Conservation (phyloP, 2,797 vertebrate genomes). For the Gallirallus australis region DNA sequence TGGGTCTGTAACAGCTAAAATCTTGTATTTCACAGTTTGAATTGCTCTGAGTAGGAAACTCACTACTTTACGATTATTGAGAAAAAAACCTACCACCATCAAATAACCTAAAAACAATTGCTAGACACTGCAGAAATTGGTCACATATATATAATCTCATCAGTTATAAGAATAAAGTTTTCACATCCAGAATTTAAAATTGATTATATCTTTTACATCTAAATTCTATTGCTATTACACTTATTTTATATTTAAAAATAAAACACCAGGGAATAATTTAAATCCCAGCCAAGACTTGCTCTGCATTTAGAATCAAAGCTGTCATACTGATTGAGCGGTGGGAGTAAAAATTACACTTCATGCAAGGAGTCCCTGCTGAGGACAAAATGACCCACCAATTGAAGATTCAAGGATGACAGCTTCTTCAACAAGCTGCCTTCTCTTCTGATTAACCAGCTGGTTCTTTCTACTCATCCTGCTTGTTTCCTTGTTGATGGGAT, state of each 20-base stretch:
- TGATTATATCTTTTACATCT: neutral
- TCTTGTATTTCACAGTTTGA: neutral
- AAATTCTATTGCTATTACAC: neutral
- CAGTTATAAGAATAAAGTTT: constrained; percentile 19
- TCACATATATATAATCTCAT: neutral
- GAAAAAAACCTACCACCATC: neutral
- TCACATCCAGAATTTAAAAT: constrained; percentile 36
- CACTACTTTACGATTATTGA: neutral
- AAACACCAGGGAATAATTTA: constrained; percentile 42
- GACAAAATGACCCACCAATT: constrained; percentile 74
- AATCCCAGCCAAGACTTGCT: constrained; percentile 42
- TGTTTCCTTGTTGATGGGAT: constrained; percentile 62
- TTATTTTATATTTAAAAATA: constrained; percentile 13
- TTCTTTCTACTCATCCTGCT: constrained; percentile 20
- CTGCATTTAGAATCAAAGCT: constrained; percentile 54
- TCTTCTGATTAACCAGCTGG: constrained; percentile 64
- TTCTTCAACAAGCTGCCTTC: constrained; percentile 64
- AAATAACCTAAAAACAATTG: neutral
- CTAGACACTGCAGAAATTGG: neutral
- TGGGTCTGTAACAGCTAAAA: neutral
- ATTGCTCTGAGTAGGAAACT: neutral
- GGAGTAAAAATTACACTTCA: constrained; percentile 69
- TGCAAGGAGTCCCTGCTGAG: constrained; percentile 67
- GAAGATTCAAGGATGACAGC: constrained; percentile 67
- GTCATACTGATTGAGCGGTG: constrained; percentile 42